These are phyloP conservation scores for Eufriesea mexicana DNA, from an alignment of 1,140 invertebrate genomes.

Conservation along the genomic window DNA sequence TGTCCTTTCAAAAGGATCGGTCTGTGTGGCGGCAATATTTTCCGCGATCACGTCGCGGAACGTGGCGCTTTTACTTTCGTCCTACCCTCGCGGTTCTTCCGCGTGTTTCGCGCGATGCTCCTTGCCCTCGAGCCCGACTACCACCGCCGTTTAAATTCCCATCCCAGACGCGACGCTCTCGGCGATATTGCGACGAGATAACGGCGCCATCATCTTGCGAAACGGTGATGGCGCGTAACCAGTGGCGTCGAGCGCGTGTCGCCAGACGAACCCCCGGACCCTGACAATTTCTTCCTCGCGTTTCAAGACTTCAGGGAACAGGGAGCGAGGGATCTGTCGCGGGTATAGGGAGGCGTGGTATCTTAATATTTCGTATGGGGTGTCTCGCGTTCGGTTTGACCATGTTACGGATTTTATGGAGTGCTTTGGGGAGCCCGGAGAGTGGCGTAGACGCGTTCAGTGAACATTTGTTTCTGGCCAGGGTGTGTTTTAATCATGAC, in stretches of 20 bases:
- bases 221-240: conserved; percentile 7
- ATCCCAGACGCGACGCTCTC: conserved; percentile 19
- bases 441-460: too few species aligned
- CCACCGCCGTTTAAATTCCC: conserved; percentile 6
- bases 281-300: neutral
- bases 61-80: conserved; percentile 14
- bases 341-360: conserved; percentile 7
- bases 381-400: too few species aligned
- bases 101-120: neutral
- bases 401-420: too few species aligned
- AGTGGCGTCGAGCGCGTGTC: too few species aligned
- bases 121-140: neutral
- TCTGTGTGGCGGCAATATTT: neutral
- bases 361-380: conserved; percentile 36
- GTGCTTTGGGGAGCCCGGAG: too few species aligned
- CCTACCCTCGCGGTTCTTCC: neutral
- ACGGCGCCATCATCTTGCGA: conserved; percentile 7
- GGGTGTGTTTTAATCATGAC: too few species aligned
- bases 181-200: conserved; percentile 18
- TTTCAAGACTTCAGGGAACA: neutral
- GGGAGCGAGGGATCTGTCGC: neutral
- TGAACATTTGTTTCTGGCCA: too few species aligned
- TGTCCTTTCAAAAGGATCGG: too few species aligned
- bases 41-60: neutral
- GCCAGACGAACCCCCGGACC: neutral